Base-by-base conservation (phyloP, 2,888 invertebrate species). In the Reticulitermes lucifugus region DNA sequence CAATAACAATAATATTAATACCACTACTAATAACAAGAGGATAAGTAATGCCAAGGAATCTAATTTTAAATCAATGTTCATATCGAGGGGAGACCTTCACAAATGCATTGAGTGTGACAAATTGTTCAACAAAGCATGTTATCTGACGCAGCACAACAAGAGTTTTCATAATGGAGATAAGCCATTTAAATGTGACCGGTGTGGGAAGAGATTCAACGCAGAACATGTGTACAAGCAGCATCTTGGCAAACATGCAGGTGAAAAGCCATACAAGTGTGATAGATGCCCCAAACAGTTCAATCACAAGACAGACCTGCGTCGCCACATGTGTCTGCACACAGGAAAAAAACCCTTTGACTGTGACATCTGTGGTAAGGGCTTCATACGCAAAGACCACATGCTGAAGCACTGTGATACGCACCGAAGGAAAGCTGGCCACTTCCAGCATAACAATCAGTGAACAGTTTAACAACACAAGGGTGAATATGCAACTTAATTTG, bases 361-460 rank as follows among this genome's bases (percentile, higher is more conserved):
- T 91, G 93, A 94, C 88, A 94, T 94, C 87, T 98, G 97, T 91
- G 94, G 95, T 86, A 97, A 97, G 91, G 96, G 97, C 83, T 98
- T 98, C 91, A 97, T 96, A 88, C 94, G 97, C 88, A 96, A 96
- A 91, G 97, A 98, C 91, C 97, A 97, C 91, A 96, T 97, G 96
- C 93, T 96, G 88, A 97, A 97, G 90, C 97, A 97, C 90, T 93
- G 94, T 88, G 96, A 96, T 88, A 96, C 96, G 83, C 97, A 97
- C 91, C 93, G 93, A 84, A 94, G 94, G 90, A 95, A 94, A 89
- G 18, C 51, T 73, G 41, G 59, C 35, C 81, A 81, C 41, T 60
- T 77, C 77, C 35, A 22, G 46, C 70, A 70, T 29, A 73, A 29
- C 21, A 46, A 12, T 6, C 46, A 46, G 77, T 77, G 51, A 77